A percentile compares a stretch with the other conserved stretches of the same genome.
Evolutionary conservation across 2,113 vertebrate genomes (phyloP).

Genomic region (Ibidorhyncha struthersii): DNA sequence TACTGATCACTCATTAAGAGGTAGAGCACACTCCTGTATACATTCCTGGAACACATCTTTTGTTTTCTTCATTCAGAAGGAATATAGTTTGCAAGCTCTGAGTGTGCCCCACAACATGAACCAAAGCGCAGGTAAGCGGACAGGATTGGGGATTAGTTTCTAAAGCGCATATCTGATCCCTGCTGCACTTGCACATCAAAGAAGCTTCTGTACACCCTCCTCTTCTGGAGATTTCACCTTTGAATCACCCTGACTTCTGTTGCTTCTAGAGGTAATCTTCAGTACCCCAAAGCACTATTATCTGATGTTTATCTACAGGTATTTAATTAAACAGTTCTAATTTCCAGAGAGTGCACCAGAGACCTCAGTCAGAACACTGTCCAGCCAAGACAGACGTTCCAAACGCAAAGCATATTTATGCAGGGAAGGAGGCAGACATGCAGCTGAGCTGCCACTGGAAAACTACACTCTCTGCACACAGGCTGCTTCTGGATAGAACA

Average conservation of each 20-base stretch:
- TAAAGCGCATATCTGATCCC: neutral
- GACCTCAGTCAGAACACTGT: neutral
- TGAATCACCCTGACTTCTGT: neutral
- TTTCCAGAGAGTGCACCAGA: neutral
- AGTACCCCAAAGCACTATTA: neutral
- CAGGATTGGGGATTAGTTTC: rapidly evolving
- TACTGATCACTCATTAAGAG: neutral
- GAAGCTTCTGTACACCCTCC: neutral
- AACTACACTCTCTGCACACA: neutral
- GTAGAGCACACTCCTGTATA: rapidly evolving
- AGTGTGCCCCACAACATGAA: rapidly evolving
- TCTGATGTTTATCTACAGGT: neutral
- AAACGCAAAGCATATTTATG: neutral
- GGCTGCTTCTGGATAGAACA: neutral
- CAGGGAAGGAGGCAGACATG: neutral
- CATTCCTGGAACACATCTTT: neutral
- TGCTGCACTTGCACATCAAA: neutral
- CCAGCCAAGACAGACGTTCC: neutral
- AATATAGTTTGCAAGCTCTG: neutral
- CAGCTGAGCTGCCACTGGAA: neutral
- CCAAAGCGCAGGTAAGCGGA: neutral
- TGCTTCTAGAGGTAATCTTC: neutral
- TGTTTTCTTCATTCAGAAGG: neutral
- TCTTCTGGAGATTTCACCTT: neutral
- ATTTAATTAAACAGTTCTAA: neutral